phyloP scores from a whole-genome alignment of 2,797 vertebrate genomes.

The Odontamblyopus rebecca region DNA sequence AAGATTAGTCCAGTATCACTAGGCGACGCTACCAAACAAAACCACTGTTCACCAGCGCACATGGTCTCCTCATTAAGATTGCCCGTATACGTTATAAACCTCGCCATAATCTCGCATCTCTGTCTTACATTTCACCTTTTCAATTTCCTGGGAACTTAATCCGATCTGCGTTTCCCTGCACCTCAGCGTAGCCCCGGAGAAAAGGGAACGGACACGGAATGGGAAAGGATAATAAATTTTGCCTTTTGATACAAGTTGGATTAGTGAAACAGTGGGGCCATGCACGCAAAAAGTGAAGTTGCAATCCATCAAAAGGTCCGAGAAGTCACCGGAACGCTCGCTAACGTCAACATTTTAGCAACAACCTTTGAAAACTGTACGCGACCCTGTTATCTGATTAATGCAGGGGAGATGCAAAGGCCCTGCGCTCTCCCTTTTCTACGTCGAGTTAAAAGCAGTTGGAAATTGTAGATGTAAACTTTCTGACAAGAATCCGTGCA shows the following conservation, averaged over 20 bases:
- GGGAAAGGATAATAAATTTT: slow-evolving; percentile 58
- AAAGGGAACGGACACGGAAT: slow-evolving; percentile 3
- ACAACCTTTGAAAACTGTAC: slow-evolving; percentile 6
- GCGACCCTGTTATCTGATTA: slow-evolving; percentile 11
- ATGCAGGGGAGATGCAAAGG: neutral
- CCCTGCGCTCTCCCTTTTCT: neutral
- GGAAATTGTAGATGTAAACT: slow-evolving; percentile 5
- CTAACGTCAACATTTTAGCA: slow-evolving; percentile 23
- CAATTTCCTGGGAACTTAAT: slow-evolving; percentile 79
- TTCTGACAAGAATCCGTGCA: neutral
- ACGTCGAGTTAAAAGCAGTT: neutral
- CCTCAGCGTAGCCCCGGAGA: slow-evolving; percentile 59
- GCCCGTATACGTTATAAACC: slow-evolving; percentile 51
- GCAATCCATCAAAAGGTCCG: slow-evolving; percentile 46
- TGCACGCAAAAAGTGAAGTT: slow-evolving; percentile 32
- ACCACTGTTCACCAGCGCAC: slow-evolving; percentile 51
- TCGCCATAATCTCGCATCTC: slow-evolving; percentile 68
- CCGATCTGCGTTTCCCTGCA: slow-evolving; percentile 60
- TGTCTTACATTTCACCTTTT: slow-evolving; percentile 72
- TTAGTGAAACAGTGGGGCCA: slow-evolving; percentile 56
- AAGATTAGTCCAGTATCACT: neutral
- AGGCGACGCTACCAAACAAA: slow-evolving; percentile 3
- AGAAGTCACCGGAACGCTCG: slow-evolving; percentile 15
- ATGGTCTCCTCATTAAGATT: slow-evolving; percentile 71
- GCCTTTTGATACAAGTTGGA: slow-evolving; percentile 66